These are phyloP conservation scores for Notoglanidium macrostoma DNA, from an alignment of 2,797 vertebrate species.

Conservation along the genomic window DNA sequence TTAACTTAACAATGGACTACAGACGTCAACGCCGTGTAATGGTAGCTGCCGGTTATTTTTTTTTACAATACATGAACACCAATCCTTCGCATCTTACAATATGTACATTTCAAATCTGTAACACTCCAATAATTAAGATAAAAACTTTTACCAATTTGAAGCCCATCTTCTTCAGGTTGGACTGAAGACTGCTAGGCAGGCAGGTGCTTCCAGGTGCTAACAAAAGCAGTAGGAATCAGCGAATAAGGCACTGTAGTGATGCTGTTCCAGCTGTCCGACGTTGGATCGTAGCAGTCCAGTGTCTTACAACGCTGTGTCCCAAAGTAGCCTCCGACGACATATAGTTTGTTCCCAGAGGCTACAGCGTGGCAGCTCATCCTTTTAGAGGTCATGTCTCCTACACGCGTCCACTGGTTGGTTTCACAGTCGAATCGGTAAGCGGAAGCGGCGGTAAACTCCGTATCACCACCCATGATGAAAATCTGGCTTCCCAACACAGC, in stretches of 20 bases:
- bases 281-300: conserved; percentile 92
- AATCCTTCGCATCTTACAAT: neutral
- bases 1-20: neutral
- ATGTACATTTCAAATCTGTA: neutral
- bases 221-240: conserved; percentile 92
- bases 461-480: conserved; percentile 96
- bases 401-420: conserved; percentile 87
- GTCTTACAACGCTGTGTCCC: conserved; percentile 94
- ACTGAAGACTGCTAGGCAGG: conserved; percentile 79
- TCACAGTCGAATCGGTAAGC: conserved; percentile 96
- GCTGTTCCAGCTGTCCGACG: conserved; percentile 90
- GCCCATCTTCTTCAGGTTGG: neutral
- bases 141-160: conserved; percentile 53
- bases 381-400: conserved; percentile 95
- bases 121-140: neutral
- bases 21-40: neutral
- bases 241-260: conserved; percentile 96
- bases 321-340: conserved; percentile 93
- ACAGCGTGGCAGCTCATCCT: conserved; percentile 94
- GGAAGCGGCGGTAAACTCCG: conserved; percentile 89
- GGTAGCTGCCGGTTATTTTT: neutral
- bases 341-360: conserved; percentile 93
- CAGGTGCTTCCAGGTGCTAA: conserved; percentile 96
- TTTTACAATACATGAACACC: neutral
- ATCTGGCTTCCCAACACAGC: conserved; percentile 93